Evolutionary conservation across 2,888 invertebrate species (phyloP).

Genomic region (Melieria omissa): DNA sequence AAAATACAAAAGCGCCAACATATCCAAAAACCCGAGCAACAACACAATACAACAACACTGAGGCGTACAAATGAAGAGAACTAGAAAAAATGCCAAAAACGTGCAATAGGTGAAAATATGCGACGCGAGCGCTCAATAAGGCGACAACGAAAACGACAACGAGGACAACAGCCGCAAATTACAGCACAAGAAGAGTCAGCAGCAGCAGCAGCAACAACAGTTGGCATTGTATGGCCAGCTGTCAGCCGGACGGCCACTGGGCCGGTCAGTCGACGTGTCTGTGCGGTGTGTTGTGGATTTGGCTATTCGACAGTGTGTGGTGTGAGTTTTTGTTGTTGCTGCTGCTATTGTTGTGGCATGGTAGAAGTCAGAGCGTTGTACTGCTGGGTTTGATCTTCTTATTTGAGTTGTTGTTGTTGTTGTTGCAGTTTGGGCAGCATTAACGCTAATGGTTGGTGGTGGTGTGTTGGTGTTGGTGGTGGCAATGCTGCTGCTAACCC

Average conservation of each 20-base stretch:
- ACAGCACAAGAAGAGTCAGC: too few species aligned
- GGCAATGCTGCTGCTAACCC: slow-evolving; percentile 40
- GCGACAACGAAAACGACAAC: slow-evolving; percentile 2
- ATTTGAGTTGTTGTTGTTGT: too few species aligned
- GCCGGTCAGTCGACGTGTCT: neutral
- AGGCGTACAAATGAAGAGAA: neutral
- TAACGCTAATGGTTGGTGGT: neutral
- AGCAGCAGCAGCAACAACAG: too few species aligned
- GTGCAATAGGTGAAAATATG: slow-evolving; percentile 53
- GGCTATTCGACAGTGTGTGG: too few species aligned
- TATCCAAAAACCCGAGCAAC: neutral
- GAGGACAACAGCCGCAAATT: neutral
- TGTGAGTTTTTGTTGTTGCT: slow-evolving; percentile 4
- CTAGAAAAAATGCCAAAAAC: slow-evolving; percentile 21
- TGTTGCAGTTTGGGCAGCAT: neutral
- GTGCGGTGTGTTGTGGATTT: neutral
- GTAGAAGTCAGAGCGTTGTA: too few species aligned
- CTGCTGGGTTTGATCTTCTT: too few species aligned
- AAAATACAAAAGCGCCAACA: neutral
- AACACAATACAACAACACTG: neutral
- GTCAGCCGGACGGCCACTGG: neutral
- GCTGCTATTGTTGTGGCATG: neutral
- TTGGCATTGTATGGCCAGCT: neutral
- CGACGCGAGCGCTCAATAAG: slow-evolving; percentile 1
- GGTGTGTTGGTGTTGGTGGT: slow-evolving; percentile 1